These are phyloP conservation scores for Endomychus coccineus DNA, from an alignment of 2,888 invertebrate species.

Conservation along the genomic window DNA sequence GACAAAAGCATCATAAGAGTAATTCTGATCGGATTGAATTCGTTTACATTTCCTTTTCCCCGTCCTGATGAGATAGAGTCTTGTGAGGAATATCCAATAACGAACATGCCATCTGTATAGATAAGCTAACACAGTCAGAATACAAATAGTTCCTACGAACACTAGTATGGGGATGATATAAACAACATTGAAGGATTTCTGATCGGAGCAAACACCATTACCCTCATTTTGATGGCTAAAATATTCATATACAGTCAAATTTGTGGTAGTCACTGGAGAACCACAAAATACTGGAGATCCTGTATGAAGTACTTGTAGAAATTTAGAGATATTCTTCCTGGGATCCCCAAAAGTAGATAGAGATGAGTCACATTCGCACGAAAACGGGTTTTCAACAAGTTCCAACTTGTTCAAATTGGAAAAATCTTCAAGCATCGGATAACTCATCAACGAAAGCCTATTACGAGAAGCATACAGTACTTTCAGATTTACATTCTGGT, in stretches of 20 bases:
- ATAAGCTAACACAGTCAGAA: slow-evolving; percentile 44
- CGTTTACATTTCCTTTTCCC: slow-evolving; percentile 29
- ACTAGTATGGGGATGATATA: slow-evolving; percentile 19
- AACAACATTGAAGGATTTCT: slow-evolving; percentile 6
- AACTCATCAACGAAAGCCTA: slow-evolving; percentile 49
- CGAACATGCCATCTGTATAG: slow-evolving; percentile 45
- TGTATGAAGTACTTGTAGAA: slow-evolving; percentile 2
- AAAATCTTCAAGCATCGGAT: slow-evolving; percentile 53
- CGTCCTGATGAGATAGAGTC: slow-evolving; percentile 47
- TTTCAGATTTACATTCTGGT: slow-evolving; percentile 42
- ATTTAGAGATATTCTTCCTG: slow-evolving; percentile 7
- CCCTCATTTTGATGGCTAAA: not conserved
- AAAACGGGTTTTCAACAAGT: slow-evolving; percentile 49
- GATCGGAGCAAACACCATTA: slow-evolving; percentile 14
- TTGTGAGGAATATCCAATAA: slow-evolving; percentile 52
- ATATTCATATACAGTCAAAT: slow-evolving; percentile 4
- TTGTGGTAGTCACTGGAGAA: slow-evolving; percentile 1
- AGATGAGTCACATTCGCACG: slow-evolving; percentile 47
- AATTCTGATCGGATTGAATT: slow-evolving; percentile 35
- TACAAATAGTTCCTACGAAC: slow-evolving; percentile 32
- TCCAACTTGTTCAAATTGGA: slow-evolving; percentile 44
- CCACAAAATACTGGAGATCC: slow-evolving; percentile 4
- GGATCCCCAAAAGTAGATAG: slow-evolving; percentile 32
- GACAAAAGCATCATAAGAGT: slow-evolving; percentile 54
- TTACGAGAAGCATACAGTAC: slow-evolving; percentile 47